Evolutionary conservation across 1,140 invertebrate genomes (phyloP), one percentile per base, ranked within the genome.

Genomic region (Drosophila burlai): DNA sequence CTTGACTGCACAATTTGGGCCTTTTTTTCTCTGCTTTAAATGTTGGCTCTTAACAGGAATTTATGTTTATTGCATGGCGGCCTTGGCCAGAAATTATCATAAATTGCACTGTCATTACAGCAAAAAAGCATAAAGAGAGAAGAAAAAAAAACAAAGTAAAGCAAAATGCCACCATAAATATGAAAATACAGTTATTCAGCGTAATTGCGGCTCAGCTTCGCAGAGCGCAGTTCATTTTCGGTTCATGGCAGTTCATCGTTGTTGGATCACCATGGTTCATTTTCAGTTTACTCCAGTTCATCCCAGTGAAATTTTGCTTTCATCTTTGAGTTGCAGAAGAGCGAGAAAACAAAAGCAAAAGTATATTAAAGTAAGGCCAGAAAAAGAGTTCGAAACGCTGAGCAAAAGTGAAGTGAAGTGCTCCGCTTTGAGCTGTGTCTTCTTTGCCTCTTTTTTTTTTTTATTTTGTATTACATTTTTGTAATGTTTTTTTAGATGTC

Each of bases 21-120:
- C 21, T 29, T 49, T 38, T 67, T 24, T 10, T 59, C 54, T 57
- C 49, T 76, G 68, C 66, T 78, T 84, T 90, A 84, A 90, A 81
- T 81, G 55, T 90, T 81, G 74, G 67, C 84, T 89, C 74, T 84
- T 89, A 90, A 76, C 74, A 55, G 58, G 47, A 83, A 90, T 89
- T 89, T 89, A 89, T 89, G 85, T 76, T 80, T 79, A 80, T 79
- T 72, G 49, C 76, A 64, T 38, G 81, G 46, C 45, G 81, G 87
- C 85, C 84, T 79, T 68, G 87, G 67, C 77, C 86, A 72, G 81
- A 80, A 90, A 89, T 90, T 79, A 89, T 79, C 69, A 89, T 90
- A 89, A 89, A 89, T 89, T 89, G 84, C 84, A 76, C 76, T 78
- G 81, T 87, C 84, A 87, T 87, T 87, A 90, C 69, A 60, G 54